These are phyloP conservation scores for Phengaris arion DNA, from an alignment of 2,888 invertebrate species.

Conservation along the genomic window DNA sequence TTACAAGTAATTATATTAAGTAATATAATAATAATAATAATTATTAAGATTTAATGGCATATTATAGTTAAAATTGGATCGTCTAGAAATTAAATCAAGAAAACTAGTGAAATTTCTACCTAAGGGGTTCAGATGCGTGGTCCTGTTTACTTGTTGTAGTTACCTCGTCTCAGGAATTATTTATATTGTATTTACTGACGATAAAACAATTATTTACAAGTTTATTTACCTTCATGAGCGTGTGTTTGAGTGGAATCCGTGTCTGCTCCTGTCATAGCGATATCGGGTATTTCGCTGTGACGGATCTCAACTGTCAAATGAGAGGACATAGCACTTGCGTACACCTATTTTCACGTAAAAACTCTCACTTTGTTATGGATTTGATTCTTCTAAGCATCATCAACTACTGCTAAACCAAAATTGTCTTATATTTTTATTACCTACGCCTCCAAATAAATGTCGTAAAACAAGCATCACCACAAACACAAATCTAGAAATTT, in stretches of 20 bases:
- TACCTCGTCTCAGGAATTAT: neutral
- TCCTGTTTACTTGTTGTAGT: too few relatives aligned
- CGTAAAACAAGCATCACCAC: neutral
- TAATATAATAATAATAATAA: too few relatives aligned
- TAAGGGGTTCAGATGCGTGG: too few relatives aligned
- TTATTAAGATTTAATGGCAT: too few relatives aligned
- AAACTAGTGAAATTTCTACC: too few relatives aligned
- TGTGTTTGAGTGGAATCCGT: constrained; percentile 68
- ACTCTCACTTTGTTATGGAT: neutral
- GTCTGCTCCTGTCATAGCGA: constrained; percentile 62
- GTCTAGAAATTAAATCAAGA: neutral
- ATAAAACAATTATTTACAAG: constrained; percentile 35
- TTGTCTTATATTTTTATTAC: neutral
- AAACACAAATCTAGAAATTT: neutral
- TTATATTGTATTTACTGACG: neutral
- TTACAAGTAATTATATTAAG: too few relatives aligned
- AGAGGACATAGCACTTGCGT: constrained; percentile 41
- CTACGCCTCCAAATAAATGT: neutral
- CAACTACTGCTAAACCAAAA: neutral
- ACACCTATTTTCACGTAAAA: neutral
- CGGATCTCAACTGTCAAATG: constrained; percentile 62
- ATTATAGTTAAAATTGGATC: too few relatives aligned
- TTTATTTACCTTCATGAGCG: constrained; percentile 68
- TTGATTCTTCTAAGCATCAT: neutral
- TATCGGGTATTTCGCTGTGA: constrained; percentile 42